Conservation (phyloP, 2,113 vertebrate genomes). For the Lates calcarifer region DNA sequence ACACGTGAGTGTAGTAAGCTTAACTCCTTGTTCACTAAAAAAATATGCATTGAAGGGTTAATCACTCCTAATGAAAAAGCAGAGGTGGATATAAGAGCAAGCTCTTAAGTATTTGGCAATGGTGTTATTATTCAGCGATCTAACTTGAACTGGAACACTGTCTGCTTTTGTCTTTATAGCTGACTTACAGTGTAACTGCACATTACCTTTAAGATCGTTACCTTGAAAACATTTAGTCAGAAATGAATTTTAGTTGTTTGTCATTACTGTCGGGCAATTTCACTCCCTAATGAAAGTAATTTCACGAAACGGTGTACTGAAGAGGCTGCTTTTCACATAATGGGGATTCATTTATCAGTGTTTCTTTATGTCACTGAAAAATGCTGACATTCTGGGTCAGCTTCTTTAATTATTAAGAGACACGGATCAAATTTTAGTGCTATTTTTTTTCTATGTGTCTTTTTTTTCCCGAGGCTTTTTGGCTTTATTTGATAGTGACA, state of each 20-base stretch:
- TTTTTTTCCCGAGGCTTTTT: not conserved
- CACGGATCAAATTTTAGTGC: not conserved
- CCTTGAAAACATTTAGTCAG: not conserved
- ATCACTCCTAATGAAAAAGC: not conserved
- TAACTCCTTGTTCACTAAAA: not conserved
- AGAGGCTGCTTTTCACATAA: not conserved
- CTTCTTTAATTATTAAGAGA: conserved; percentile 21
- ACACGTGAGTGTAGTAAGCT: not conserved
- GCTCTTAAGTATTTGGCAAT: conserved; percentile 5
- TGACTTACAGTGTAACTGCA: not conserved
- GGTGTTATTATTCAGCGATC: conserved; percentile 8
- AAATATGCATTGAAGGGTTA: not conserved
- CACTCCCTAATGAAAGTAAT: not conserved
- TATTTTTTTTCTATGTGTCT: not conserved
- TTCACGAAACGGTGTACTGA: not conserved
- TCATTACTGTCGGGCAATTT: not conserved
- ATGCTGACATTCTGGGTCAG: not conserved
- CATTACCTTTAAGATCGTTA: not conserved
- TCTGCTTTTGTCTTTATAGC: not conserved
- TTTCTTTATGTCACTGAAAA: not conserved
- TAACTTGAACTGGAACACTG: not conserved
- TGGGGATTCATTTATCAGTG: not conserved
- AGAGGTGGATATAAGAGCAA: not conserved
- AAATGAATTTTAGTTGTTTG: not conserved
- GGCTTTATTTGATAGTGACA: not conserved